phyloP scores from a whole-genome alignment of 2,113 vertebrate genomes.

The Natator depressus region DNA sequence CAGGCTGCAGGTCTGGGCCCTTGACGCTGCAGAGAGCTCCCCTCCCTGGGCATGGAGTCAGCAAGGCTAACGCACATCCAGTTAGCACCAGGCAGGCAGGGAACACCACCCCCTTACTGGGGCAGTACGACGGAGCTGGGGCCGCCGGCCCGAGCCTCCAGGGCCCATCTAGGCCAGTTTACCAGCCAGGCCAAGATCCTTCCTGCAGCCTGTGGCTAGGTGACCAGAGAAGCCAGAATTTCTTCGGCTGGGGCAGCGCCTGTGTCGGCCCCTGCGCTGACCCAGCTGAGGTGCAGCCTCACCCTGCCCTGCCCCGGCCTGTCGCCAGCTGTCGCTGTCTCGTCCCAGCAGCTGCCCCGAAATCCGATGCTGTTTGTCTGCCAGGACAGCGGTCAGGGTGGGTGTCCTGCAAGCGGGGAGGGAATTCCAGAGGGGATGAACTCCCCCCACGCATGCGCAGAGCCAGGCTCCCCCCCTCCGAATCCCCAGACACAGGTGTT shows the following conservation, averaged over 20 bases:
- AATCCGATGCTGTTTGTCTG: slow-evolving; percentile 56
- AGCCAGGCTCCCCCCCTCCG: background rate
- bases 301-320: slow-evolving; percentile 41
- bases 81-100: background rate
- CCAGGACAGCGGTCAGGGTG: background rate
- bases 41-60: no score
- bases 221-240: background rate
- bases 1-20: no score
- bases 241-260: background rate
- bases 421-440: slow-evolving; percentile 63
- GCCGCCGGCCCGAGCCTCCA: no score
- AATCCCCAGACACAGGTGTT: background rate
- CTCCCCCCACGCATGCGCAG: background rate
- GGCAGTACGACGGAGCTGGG: no score
- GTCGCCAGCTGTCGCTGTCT: slow-evolving; percentile 59
- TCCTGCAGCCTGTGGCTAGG: background rate
- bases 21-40: no score
- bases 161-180: background rate
- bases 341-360: slow-evolving; percentile 60
- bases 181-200: background rate
- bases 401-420: background rate
- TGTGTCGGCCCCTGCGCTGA: background rate
- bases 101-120: background rate
- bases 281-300: fast-evolving
- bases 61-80: background rate